Base-by-base conservation (phyloP, 2,113 vertebrate genomes). In the Gallinago media region DNA sequence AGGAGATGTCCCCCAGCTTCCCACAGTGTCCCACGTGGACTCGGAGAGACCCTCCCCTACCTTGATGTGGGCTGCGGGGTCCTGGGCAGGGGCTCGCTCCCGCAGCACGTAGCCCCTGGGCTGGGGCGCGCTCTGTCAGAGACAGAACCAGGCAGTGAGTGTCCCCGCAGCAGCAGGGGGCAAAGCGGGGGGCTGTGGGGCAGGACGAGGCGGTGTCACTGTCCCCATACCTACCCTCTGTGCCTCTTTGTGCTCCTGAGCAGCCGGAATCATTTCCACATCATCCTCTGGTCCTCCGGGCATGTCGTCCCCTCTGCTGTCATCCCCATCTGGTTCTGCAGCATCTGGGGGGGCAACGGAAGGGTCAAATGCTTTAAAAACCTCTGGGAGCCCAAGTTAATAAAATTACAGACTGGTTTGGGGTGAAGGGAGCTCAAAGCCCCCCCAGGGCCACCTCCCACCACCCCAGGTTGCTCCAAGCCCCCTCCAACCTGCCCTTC, bases 161-260 rank as follows among this genome's bases (percentile, higher is more conserved):
- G 25, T 27, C 23, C 63, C 3, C 4, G 12, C 21, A 15, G 66
- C 20, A 5, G 18, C 49, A 29, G 68, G 50, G 23, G 17, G 17
- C 1, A 5, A 26, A 40, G 25, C 2, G 17, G 9, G 5, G 15
- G 58, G 52, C 32, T 20, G 10, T 3, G 2, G 36, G 26, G 15
- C 27, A 32, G 17, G 9, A 61, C 2, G 1, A 8, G 6, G 31
- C 4, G 10, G 38, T 18, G 3, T 21, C 32, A 6, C 27, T 27
- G 11, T 56, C 47, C 31, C 46, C 61, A 2, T n/a, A 19, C 96
- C 56, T 71, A 99, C 99, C 98, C 98, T 98, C 54, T 98, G 98
- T 3, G 85, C 91, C 50, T 98, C 88, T 1, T 98, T 4, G 16
- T 95, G 97, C 9, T 99, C 97, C 0, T 46, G 76, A 0, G 65